Evolutionary conservation across 2,888 invertebrate species (phyloP), one percentile per base, ranked within the genome.

Genomic region (Ennomos erosarius): DNA sequence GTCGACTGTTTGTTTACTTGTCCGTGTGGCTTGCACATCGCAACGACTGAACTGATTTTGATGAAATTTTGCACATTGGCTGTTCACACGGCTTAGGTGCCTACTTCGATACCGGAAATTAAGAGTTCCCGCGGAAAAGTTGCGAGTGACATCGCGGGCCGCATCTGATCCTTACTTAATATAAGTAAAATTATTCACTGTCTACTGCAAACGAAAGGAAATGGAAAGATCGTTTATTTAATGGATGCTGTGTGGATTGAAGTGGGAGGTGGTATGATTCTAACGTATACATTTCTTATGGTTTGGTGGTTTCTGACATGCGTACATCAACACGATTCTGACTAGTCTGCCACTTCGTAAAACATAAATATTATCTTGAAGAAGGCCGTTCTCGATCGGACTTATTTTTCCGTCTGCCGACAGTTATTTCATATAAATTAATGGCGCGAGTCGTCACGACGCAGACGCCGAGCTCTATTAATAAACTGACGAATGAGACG

Each of bases 391-490:
- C 86, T 81, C 84, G 79, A 89, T 88, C 84, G 83, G 84, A 90
- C 85, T 90, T 88, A 90, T 91, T 92, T 92, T 91, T 91, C 87
- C 83, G 86, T 87, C 88, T 90, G 91, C 89, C 90, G 90, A 91
- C 92, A 91, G 90, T 90, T 91, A 92, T 92, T 91, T 92, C 90
- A 91, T 91, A 92, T 90, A 91, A 91, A 92, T 91, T 90, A 91
- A 92, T 91, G 91, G 92, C 87, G 89, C 82, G 90, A 90, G 90
- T 90, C 90, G 90, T 92, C 90, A 92, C 86, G 87, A 86, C 89
- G 86, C 92, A 91, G 91, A 90, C 91, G 88, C 90, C 81, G 85
- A 79, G 80, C 83, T 89, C 92, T 92, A 92, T 92, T 91, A 90
- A 84, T 92, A 92, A 87, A 82, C 90, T 90, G 92, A 92, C 92